phyloP scores from a whole-genome alignment of 1,140 invertebrate genomes.

The Choristoneura fumiferana region DNA sequence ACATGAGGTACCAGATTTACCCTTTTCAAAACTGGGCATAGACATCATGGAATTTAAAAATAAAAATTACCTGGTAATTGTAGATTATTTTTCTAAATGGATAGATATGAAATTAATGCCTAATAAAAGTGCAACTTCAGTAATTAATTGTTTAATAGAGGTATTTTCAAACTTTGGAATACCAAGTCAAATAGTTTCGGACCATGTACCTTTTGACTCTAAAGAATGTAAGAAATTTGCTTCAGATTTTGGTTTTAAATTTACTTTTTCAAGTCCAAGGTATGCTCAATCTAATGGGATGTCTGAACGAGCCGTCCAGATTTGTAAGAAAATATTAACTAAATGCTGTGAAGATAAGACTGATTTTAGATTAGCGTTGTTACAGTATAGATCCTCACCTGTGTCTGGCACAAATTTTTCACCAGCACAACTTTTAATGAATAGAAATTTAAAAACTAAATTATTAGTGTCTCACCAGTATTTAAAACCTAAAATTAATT shows the following conservation, averaged over 20 bases:
- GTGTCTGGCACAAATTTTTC: not conserved
- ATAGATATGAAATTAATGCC: constrained; percentile 37
- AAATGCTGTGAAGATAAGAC: not conserved
- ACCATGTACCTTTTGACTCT: constrained; percentile 30
- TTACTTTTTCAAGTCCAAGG: constrained; percentile 23
- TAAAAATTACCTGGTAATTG: constrained; percentile 34
- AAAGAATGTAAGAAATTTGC: constrained; percentile 24
- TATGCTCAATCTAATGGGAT: constrained; percentile 1
- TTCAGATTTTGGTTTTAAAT: constrained; percentile 20
- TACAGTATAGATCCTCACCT: not conserved
- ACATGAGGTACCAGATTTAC: constrained; percentile 36
- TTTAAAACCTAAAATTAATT: not conserved
- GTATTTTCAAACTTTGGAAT: constrained; percentile 43
- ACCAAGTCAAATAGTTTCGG: constrained; percentile 28
- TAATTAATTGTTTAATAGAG: constrained; percentile 33
- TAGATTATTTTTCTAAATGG: constrained; percentile 52
- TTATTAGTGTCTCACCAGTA: not conserved
- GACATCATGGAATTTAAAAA: constrained; percentile 45
- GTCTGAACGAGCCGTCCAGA: not conserved
- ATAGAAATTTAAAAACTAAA: not conserved
- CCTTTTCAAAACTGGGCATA: constrained; percentile 40
- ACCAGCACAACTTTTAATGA: not conserved
- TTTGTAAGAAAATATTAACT: not conserved
- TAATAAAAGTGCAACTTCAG: constrained; percentile 29
- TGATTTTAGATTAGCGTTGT: not conserved